Evolutionary conservation across 1,140 invertebrate genomes (phyloP).

Genomic region (Onthophagus taurus): DNA sequence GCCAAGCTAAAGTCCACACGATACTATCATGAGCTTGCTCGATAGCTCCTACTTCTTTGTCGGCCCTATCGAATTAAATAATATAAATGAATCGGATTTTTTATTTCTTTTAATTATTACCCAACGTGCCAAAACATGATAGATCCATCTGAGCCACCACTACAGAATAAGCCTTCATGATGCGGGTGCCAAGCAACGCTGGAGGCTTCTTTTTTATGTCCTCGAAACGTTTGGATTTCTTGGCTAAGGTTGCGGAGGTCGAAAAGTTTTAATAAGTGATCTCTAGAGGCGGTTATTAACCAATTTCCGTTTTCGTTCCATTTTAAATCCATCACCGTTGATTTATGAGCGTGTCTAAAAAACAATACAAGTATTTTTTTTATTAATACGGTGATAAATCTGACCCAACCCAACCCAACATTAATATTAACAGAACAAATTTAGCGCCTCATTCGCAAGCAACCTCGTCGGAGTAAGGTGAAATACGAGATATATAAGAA

Average conservation of each 20-base stretch:
- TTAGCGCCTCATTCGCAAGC: too few relatives aligned
- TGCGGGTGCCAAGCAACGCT: constrained; percentile 97
- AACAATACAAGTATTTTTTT: constrained; percentile 1
- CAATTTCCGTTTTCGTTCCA: constrained; percentile 99
- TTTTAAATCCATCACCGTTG: constrained; percentile 97
- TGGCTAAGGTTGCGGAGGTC: constrained; percentile 90
- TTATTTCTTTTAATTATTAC: constrained; percentile 47
- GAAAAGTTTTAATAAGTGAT: constrained; percentile 97
- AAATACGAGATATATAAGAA: too few relatives aligned
- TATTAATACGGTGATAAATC: neutral
- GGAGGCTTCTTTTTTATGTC: constrained; percentile 97
- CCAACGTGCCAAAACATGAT: constrained; percentile 99
- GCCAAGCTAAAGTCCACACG: constrained; percentile 98
- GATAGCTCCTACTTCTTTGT: constrained; percentile 96
- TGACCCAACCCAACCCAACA: too few relatives aligned
- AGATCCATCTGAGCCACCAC: constrained; percentile 94
- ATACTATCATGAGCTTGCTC: constrained; percentile 98
- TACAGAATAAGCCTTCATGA: constrained; percentile 92
- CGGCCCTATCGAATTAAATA: constrained; percentile 55
- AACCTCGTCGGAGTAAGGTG: too few relatives aligned
- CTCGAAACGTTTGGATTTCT: constrained; percentile 93
- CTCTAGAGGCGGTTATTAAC: constrained; percentile 95
- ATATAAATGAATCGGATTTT: constrained; percentile 15
- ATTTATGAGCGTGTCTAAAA: constrained; percentile 94
- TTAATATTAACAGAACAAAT: too few relatives aligned